These are phyloP conservation scores for Drosophila hawaiiensis DNA, from an alignment of 2,888 invertebrate genomes.

Conservation along the genomic window DNA sequence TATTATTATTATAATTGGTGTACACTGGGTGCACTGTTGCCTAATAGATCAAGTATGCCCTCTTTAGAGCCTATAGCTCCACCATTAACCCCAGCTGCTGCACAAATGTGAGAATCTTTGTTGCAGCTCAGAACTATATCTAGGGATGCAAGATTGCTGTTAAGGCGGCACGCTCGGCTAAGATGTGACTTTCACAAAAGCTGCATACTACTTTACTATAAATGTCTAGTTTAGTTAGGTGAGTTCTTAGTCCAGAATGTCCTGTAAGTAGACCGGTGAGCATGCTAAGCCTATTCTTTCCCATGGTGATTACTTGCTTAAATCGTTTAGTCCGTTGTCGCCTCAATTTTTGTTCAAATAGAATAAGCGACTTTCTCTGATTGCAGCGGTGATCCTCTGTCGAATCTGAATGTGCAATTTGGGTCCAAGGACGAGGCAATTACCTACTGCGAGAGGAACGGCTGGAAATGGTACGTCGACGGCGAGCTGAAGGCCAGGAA, in stretches of 20 bases:
- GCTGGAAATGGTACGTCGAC: constrained; percentile 96
- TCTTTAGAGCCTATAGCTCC: neutral
- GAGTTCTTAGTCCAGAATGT: neutral
- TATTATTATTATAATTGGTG: neutral
- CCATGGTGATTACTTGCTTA: neutral
- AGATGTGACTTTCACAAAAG: neutral
- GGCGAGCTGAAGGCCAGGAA: constrained; percentile 89
- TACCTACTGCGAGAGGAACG: constrained; percentile 96
- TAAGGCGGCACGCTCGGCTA: neutral
- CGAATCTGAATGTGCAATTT: constrained; percentile 95
- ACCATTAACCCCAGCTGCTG: neutral
- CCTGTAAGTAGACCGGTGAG: neutral
- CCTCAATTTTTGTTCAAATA: neutral
- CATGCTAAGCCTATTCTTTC: neutral
- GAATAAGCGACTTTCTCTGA: neutral
- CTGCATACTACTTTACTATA: neutral
- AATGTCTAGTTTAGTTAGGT: neutral
- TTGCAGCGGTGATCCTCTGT: constrained; percentile 96
- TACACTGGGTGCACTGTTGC: neutral
- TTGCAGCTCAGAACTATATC: too few relatives aligned
- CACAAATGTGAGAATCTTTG: neutral
- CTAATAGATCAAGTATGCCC: neutral
- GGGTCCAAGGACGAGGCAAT: constrained; percentile 94
- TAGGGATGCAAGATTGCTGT: too few relatives aligned
- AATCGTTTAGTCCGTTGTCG: neutral